A percentile compares a stretch with the other conserved stretches of the same genome.
These are phyloP conservation scores for Elysia crispata DNA, from an alignment of 2,888 invertebrate species.

Conservation along the genomic window DNA sequence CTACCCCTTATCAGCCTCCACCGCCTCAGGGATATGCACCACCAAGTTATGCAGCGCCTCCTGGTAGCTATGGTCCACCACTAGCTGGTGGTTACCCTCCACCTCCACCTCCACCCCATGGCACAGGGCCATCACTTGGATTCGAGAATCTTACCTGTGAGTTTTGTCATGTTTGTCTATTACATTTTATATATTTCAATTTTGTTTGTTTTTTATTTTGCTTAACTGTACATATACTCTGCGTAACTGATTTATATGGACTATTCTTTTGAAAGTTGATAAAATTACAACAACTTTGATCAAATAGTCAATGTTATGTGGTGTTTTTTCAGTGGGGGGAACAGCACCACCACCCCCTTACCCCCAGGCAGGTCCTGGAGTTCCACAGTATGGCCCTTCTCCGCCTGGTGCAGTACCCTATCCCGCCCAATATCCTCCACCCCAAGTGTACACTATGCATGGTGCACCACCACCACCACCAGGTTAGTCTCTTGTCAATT, in stretches of 20 bases:
- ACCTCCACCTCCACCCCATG: conserved; percentile 45
- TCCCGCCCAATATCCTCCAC: conserved; percentile 52
- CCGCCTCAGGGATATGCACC: conserved; percentile 9
- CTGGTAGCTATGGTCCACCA: background rate
- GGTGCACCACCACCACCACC: too few species aligned
- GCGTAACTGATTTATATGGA: too few species aligned
- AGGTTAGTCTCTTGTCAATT: too few species aligned
- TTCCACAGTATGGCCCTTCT: conserved; percentile 49
- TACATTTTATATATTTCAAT: too few species aligned
- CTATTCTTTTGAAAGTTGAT: background rate
- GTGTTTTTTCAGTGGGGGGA: conserved; percentile 27
- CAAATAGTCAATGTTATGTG: too few species aligned
- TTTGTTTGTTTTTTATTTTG: background rate
- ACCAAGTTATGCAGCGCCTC: conserved; percentile 4
- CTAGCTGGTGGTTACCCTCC: conserved; percentile 19
- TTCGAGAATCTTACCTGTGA: conserved; percentile 54
- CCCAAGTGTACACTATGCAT: too few species aligned
- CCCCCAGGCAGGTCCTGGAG: conserved; percentile 52
- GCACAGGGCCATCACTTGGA: conserved; percentile 48
- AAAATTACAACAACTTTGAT: too few species aligned
- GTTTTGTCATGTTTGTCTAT: background rate
- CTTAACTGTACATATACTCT: background rate
- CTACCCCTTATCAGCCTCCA: conserved; percentile 26
- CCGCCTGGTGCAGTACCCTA: conserved; percentile 30
- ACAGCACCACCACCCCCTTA: conserved; percentile 47